Percentiles rank a stretch among this genome's conserved stretches.
Evolutionary conservation across 2,888 invertebrate species (phyloP).

Genomic region (Ochropacha duplaris): DNA sequence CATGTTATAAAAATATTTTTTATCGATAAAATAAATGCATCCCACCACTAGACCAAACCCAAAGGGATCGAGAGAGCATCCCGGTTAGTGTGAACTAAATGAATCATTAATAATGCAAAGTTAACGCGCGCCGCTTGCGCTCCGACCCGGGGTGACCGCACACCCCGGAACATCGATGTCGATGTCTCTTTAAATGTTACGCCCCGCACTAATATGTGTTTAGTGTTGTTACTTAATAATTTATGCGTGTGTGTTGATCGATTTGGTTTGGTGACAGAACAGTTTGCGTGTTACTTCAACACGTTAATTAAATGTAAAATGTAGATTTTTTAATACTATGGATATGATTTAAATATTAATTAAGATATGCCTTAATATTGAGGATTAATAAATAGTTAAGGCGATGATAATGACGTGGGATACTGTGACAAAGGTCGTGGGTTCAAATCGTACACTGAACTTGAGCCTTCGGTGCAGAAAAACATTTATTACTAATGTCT

Average conservation of each 20-base stretch:
- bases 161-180: constrained; percentile 64
- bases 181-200: constrained; percentile 44
- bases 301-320: no score
- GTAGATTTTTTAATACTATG: no score
- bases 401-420: no score
- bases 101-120: constrained; percentile 82
- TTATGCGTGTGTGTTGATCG: constrained; percentile 30
- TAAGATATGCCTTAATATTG: no score
- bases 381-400: no score
- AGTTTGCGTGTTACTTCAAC: no score
- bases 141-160: constrained; percentile 39
- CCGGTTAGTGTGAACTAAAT: constrained; percentile 82
- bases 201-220: constrained; percentile 53
- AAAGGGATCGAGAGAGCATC: constrained; percentile 72
- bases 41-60: constrained; percentile 56
- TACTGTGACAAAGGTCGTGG: no score
- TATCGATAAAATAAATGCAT: constrained; percentile 21
- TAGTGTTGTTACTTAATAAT: constrained; percentile 35
- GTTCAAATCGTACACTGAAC: no score
- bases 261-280: constrained; percentile 10
- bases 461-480: no score
- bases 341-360: no score
- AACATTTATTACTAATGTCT: no score
- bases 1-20: no score
- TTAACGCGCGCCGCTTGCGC: constrained; percentile 63